Base-by-base conservation (phyloP, 2,888 invertebrate species). In the Stramonita haemastoma region DNA sequence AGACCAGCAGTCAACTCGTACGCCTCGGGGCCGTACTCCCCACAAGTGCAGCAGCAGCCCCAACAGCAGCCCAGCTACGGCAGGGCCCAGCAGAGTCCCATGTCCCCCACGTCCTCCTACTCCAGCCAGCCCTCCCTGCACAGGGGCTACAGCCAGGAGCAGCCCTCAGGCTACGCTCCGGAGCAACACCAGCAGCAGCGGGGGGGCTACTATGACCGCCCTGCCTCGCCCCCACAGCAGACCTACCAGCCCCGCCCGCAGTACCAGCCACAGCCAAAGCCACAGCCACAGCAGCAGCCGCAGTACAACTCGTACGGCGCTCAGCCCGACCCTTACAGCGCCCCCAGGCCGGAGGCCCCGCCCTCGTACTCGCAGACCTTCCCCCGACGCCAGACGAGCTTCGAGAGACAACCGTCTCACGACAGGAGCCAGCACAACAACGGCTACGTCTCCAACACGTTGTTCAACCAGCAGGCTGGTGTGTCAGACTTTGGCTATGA, bases 361-460 rank as follows among this genome's bases (percentile, higher is more conserved):
- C 89, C 89, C 22, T 89, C 89, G 5, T 89, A 89, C 89, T 84
- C 89, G 15, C 89, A 89, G 85, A 89, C 89, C 46, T 89, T 89
- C 89, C 89, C 88, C 36, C 70, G 89, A 2, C 89, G 89, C 1
- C 89, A 89, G 89, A n/a, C 85, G 56, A 77, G 89, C 73, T 88
- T 70, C 88, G 86, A 86, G 15, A 29, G 70, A 70, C 87, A 87
- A 46, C 29, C 26, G 19, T 56, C 46, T 29, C 46, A 46, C 73
- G 89, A 89, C 29, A 34, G 89, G 26, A 77, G 46, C 56, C 34
- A n/a, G 15, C 29, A 73, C 56, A 36, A 84, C 32, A 85, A 89
- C 70, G 89, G 84, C 73, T 89, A 89, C 77, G 70, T 85, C 1
- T 83, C 89, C 36, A 89, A 83, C 89, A 34, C 88, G 2, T n/a